Percentiles rank a stretch among this genome's conserved stretches.
phyloP scores from a whole-genome alignment of 2,113 vertebrate genomes.

The Anthoscopus minutus region DNA sequence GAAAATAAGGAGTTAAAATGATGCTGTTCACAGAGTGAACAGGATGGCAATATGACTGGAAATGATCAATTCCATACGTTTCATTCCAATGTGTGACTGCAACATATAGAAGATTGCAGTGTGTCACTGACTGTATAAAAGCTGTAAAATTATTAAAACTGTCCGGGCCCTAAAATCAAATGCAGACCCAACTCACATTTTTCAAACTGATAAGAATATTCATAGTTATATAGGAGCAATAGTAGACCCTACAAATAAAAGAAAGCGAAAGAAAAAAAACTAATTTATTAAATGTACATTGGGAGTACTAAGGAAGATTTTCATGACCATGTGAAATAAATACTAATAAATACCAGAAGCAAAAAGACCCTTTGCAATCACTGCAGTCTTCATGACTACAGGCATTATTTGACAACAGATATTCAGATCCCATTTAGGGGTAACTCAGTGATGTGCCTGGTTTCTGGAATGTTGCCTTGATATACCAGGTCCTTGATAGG shows the following conservation, averaged over 20 bases:
- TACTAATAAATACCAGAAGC: neutral
- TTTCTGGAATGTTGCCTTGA: neutral
- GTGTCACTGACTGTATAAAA: neutral
- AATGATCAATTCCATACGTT: rapidly evolving
- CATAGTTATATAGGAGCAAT: neutral
- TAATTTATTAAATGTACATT: neutral
- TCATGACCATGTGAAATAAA: neutral
- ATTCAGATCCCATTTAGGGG: neutral
- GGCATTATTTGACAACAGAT: neutral
- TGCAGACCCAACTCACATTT: neutral
- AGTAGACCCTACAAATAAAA: neutral
- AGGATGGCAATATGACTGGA: neutral
- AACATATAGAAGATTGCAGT: neutral
- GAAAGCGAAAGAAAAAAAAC: neutral
- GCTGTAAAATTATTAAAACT: neutral
- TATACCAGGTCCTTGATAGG: neutral
- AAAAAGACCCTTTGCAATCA: neutral
- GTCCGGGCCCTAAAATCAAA: neutral
- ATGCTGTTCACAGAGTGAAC: neutral
- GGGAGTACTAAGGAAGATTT: neutral
- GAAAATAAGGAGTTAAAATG: neutral
- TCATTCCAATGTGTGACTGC: neutral
- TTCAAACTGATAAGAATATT: neutral
- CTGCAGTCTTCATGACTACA: neutral
- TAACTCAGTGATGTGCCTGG: neutral